Conservation (phyloP, 2,797 vertebrate species). For the Florisuga fusca region DNA sequence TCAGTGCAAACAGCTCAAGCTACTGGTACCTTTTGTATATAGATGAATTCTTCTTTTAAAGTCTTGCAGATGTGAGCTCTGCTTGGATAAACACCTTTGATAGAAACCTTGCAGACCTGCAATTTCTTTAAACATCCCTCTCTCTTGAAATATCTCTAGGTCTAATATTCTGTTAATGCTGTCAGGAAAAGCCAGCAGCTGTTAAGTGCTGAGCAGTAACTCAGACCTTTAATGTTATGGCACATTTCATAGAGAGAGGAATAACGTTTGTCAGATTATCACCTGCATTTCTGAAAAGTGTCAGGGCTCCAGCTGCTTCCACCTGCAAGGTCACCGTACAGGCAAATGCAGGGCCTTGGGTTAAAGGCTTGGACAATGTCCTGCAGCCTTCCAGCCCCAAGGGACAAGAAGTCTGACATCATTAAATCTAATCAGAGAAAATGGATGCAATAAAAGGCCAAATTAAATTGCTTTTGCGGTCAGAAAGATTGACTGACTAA, state of each 20-base stretch:
- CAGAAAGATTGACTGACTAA: slow-evolving; percentile 37
- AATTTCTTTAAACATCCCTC: slow-evolving; percentile 16
- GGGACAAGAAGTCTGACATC: not conserved
- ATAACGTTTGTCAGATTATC: not conserved
- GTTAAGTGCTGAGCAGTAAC: not conserved
- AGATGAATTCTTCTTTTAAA: not conserved
- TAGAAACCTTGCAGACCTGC: not conserved
- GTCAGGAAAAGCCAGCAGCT: slow-evolving; percentile 25
- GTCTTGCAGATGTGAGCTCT: not conserved
- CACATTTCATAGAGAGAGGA: not conserved
- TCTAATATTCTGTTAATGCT: not conserved
- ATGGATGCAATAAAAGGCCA: slow-evolving; percentile 34
- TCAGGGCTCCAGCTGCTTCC: not conserved
- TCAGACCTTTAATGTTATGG: not conserved
- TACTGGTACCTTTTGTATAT: not conserved
- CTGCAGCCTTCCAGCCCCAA: not conserved
- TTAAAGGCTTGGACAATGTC: slow-evolving; percentile 3
- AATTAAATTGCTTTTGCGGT: slow-evolving; percentile 48
- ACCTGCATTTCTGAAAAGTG: not conserved
- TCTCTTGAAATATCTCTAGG: not conserved
- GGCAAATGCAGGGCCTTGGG: not conserved
- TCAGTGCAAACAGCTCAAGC: not conserved
- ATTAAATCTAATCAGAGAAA: slow-evolving; percentile 45
- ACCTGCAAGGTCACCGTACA: not conserved
- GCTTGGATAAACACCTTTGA: slow-evolving; percentile 15